Percentiles rank a stretch among this genome's conserved stretches.
Evolutionary conservation across 2,888 invertebrate species (phyloP).

Genomic region (Drosophila planitibia): DNA sequence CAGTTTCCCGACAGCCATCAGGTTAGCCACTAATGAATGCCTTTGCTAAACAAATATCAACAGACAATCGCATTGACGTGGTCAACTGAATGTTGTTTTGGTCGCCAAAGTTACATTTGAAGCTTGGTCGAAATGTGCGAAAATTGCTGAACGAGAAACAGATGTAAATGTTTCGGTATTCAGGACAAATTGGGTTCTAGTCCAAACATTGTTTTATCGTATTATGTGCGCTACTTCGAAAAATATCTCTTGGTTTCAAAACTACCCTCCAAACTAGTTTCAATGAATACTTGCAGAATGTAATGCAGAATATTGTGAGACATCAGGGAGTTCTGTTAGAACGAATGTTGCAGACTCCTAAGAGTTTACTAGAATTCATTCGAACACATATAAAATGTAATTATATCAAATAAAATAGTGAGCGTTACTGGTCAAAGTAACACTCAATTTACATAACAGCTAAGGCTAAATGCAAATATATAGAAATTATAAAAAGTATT

Average conservation of each 20-base stretch:
- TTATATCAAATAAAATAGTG: background rate
- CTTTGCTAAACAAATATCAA: slow-evolving; percentile 44
- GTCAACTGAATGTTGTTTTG: slow-evolving; percentile 28
- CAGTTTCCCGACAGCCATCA: slow-evolving; percentile 26
- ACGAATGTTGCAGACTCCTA: too few species aligned
- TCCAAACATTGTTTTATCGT: background rate
- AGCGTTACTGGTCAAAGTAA: background rate
- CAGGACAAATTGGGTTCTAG: background rate
- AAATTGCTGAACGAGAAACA: background rate
- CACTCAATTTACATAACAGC: background rate
- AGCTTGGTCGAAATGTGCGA: slow-evolving; percentile 5
- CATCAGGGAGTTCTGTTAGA: too few species aligned
- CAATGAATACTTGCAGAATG: background rate
- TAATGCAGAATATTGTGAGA: too few species aligned
- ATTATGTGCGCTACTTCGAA: background rate
- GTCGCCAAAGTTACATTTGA: slow-evolving; percentile 50
- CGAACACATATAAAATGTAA: background rate
- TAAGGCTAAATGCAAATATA: background rate
- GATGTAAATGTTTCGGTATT: background rate
- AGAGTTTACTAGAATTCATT: too few species aligned
- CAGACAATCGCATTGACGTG: slow-evolving; percentile 1
- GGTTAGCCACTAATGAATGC: slow-evolving; percentile 54
- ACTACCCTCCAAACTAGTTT: background rate
- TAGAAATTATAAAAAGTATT: background rate
- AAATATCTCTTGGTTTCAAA: background rate